Evolutionary conservation across 2,113 vertebrate species (phyloP), one percentile per base, ranked within the genome.

Genomic region (Neomonachus schauinslandi): DNA sequence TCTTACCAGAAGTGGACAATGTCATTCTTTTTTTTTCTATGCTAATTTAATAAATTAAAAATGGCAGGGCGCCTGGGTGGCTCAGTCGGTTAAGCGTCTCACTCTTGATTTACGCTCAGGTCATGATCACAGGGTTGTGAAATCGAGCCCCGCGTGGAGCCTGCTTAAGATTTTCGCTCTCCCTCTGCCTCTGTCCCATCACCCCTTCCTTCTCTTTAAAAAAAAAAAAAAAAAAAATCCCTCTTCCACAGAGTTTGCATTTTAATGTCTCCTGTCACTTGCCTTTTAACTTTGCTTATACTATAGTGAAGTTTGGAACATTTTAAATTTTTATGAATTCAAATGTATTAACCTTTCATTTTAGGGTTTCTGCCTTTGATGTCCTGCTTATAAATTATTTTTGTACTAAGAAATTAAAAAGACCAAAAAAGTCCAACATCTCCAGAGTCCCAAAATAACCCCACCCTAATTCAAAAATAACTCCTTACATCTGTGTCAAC

Each of bases 401-500:
- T 96, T 86, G 86, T 22, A 83, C 11, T 28, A 88, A 86, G 22
- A 76, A 53, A 83, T 71, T 69, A 26, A 83, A 86, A 95, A 36
- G 74, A 79, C 24, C 87, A 49, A 83, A 95, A 85, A 67, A 96
- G 19, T 79, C 65, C 36, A 26, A 7, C 6, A 86, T 55, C 89
- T 88, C n/a, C 13, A 65, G 84, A 95, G 55, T 72, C 57, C 77
- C 94, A 82, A 59, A 94, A 92, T 16, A 85, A 71, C 77, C 24
- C 33, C n/a, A 74, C 3, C 5, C 67, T 15, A 14, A 82, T 61
- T 86, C 24, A 31, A 72, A 92, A 94, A 12, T 12, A 26, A 49
- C 0, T 0, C 53, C 99, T 99, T 96, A 99, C 99, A 96, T 99
- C 99, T 0, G 99, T 99, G 97, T 99, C 99, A 0, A 99, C 99